Base-by-base conservation (phyloP, 2,888 invertebrate species). In the Hydropsyche betteni region DNA sequence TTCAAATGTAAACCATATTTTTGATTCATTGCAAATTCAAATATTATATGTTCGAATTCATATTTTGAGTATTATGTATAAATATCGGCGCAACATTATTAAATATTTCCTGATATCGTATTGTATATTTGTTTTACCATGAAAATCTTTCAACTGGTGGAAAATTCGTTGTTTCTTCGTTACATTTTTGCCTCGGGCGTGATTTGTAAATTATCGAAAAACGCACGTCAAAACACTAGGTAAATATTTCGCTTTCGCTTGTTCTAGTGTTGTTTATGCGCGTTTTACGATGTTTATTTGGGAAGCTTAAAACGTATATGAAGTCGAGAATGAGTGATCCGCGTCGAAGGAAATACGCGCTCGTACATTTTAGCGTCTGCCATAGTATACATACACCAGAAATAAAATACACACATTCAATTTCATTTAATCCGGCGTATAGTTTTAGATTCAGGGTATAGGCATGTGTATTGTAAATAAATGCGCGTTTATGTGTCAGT, bases 291-390 rank as follows among this genome's bases (percentile, higher is more conserved):
- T 64, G 64, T 64, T 64, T 64, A 64, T 64, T 64, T 64, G 64
- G 64, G 64, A 64, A 64, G 64, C 64, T 64, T 64, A 64, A 64
- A 64, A 64, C 64, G 64, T 64, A 64, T 64, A 64, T 64, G 64
- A 64, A 64, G 64, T 64, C 64, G 64, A n/a, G 64, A 64, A 64
- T 64, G 64, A 64, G 64, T 64, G 64, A 64, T 64, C 36, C 36
- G 64, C 64, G 64, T 64, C 64, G 64, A 64, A 64, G 12, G 36
- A 64, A 64, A 64, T 64, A 64, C 64, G 64, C 5, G 3, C n/a
- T 34, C 44, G 44, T 64, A 64, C 24, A 58, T 16, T 58, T 58
- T 16, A 24, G 58, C 58, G 58, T 58, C 58, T 58, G 58, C 24
- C 44, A 44, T 44, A 10, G 44, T 55, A 55, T 64, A 64, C 16